A percentile compares a stretch with the other conserved stretches of the same genome.
These are phyloP conservation scores for Hybos culiciformis DNA, from an alignment of 2,888 invertebrate species.

Conservation along the genomic window DNA sequence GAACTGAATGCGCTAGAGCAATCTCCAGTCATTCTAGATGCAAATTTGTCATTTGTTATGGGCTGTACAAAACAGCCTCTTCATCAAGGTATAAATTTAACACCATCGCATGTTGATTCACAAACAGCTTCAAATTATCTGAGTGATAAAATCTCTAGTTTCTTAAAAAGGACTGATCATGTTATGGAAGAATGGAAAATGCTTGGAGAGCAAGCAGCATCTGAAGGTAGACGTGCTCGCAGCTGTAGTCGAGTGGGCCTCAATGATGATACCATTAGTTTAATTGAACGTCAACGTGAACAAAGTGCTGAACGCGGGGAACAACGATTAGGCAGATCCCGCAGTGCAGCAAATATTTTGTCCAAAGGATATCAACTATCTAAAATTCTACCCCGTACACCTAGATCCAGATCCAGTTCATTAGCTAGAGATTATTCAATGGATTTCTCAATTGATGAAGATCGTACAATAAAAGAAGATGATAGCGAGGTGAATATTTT, in stretches of 20 bases:
- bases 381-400: slow-evolving; percentile 32
- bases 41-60: slow-evolving; percentile 64
- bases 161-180: slow-evolving; percentile 70
- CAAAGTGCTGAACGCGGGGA: slow-evolving; percentile 30
- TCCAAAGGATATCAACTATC: slow-evolving; percentile 68
- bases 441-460: slow-evolving; percentile 41
- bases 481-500: slow-evolving; percentile 51
- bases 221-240: slow-evolving; percentile 43
- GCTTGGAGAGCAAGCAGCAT: no score
- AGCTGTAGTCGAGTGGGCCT: slow-evolving; percentile 36
- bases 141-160: slow-evolving; percentile 62
- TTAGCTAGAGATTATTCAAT: slow-evolving; percentile 25
- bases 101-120: slow-evolving; percentile 63
- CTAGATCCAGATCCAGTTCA: slow-evolving; percentile 30
- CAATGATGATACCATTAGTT: slow-evolving; percentile 28
- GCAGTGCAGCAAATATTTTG: slow-evolving; percentile 68
- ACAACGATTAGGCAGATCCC: slow-evolving; percentile 43
- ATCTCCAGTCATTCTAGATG: slow-evolving; percentile 68
- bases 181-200: slow-evolving; percentile 79
- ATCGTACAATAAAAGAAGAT: slow-evolving; percentile 50
- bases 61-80: slow-evolving; percentile 58
- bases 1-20: slow-evolving; percentile 54
- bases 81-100: slow-evolving; percentile 51
- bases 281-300: slow-evolving; percentile 33
- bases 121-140: slow-evolving; percentile 65